Conservation (phyloP, 2,113 vertebrate genomes). For the Psittacus erithacus region DNA sequence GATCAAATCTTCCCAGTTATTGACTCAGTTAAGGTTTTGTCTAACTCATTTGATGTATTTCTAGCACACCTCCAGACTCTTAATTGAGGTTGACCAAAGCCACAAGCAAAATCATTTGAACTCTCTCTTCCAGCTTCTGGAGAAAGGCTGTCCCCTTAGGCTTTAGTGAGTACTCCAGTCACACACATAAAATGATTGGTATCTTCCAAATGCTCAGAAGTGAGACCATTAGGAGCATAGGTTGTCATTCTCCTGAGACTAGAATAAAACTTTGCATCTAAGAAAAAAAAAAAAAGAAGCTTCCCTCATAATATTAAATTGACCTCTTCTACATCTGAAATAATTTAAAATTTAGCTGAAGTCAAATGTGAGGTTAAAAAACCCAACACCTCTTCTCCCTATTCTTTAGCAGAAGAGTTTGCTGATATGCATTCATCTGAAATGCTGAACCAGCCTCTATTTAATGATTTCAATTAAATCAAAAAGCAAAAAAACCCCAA, state of each 20-base stretch:
- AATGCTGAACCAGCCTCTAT: not conserved
- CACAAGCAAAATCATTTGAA: not conserved
- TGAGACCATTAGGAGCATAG: not conserved
- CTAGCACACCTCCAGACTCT: not conserved
- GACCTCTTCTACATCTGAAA: not conserved
- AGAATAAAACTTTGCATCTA: not conserved
- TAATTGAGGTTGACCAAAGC: not conserved
- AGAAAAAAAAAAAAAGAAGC: not conserved
- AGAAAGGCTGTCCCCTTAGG: not conserved
- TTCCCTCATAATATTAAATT: not conserved
- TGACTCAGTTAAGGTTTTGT: not conserved
- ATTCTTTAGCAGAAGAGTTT: not conserved
- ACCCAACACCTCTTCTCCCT: accelerated
- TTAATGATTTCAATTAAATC: not conserved
- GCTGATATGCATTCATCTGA: not conserved
- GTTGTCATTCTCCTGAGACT: not conserved
- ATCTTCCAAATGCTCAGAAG: not conserved
- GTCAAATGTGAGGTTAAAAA: not conserved
- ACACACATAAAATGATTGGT: not conserved
- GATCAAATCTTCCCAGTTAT: not conserved
- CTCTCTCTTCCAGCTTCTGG: not conserved
- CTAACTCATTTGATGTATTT: not conserved
- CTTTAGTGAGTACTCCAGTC: not conserved
- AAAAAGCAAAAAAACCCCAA: no score
- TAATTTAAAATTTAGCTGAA: not conserved